Evolutionary conservation across 2,888 invertebrate genomes (phyloP).

Genomic region (Lomographa bimaculata): DNA sequence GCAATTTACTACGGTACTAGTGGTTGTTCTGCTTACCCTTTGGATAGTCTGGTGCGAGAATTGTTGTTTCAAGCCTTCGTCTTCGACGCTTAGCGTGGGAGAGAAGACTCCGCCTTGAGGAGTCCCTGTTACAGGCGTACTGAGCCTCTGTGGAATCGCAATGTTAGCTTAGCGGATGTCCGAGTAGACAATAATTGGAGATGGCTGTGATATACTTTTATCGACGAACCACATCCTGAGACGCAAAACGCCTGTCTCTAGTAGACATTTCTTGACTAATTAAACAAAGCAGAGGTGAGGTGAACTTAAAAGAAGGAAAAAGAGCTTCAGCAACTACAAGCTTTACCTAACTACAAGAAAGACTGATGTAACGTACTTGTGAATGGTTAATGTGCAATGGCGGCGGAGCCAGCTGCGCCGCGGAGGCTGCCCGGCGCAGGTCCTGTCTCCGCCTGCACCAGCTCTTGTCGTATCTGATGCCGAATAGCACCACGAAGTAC

Average conservation of each 20-base stretch:
- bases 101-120: slow-evolving; percentile 74
- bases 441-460: slow-evolving; percentile 80
- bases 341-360: neutral
- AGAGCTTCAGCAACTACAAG: slow-evolving; percentile 15
- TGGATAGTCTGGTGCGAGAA: slow-evolving; percentile 77
- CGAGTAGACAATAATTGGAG: too few species aligned
- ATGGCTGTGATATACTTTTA: too few species aligned
- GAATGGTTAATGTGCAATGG: slow-evolving; percentile 73
- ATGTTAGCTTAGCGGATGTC: slow-evolving; percentile 32
- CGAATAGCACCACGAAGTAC: slow-evolving; percentile 86
- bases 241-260: neutral
- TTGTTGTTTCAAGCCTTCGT: slow-evolving; percentile 77
- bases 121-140: slow-evolving; percentile 72
- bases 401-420: slow-evolving; percentile 71
- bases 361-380: slow-evolving; percentile 64
- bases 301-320: slow-evolving; percentile 2
- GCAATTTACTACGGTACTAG: slow-evolving; percentile 48
- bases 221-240: neutral
- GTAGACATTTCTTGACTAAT: slow-evolving; percentile 2
- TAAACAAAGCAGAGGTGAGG: neutral
- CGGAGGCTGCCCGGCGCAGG: slow-evolving; percentile 67
- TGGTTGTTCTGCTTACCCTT: slow-evolving; percentile 67
- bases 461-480: slow-evolving; percentile 86
- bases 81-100: slow-evolving; percentile 72
- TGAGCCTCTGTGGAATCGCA: slow-evolving; percentile 62